Conservation (phyloP, 2,888 invertebrate species). For the Eubasilissa splendida region DNA sequence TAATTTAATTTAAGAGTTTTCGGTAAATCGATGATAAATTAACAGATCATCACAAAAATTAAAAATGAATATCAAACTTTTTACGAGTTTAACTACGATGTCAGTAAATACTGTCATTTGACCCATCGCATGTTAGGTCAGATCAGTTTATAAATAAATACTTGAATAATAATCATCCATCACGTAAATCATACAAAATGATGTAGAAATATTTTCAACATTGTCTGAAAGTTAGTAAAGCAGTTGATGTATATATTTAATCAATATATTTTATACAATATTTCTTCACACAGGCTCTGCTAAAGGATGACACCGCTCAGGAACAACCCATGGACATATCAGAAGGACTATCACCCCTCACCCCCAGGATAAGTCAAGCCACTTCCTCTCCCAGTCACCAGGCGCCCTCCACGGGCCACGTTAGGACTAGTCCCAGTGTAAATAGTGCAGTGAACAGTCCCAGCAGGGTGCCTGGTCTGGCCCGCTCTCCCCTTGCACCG, state of each 20-base stretch:
- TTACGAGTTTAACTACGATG: too few species aligned
- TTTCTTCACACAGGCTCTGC: conserved; percentile 41
- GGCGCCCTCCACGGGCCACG: conserved; percentile 4
- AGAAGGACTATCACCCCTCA: conserved; percentile 19
- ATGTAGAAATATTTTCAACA: neutral
- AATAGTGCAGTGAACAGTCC: neutral
- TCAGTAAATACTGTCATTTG: neutral
- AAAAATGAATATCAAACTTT: too few species aligned
- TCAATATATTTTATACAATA: neutral
- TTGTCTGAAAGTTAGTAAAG: neutral
- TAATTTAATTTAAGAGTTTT: too few species aligned
- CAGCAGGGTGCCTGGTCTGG: neutral
- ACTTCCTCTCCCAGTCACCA: conserved; percentile 25
- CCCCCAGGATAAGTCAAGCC: conserved; percentile 18
- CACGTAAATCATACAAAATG: neutral
- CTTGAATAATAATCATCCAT: neutral
- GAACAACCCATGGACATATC: conserved; percentile 53
- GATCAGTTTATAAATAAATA: neutral
- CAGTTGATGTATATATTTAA: neutral
- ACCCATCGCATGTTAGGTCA: neutral
- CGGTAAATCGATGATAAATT: too few species aligned
- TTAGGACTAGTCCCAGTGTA: neutral
- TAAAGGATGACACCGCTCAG: conserved; percentile 45
- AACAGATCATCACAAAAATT: too few species aligned
- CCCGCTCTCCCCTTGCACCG: conserved; percentile 35